These are phyloP conservation scores for Scotopteryx bipunctaria DNA, from an alignment of 2,888 invertebrate species.

Conservation along the genomic window DNA sequence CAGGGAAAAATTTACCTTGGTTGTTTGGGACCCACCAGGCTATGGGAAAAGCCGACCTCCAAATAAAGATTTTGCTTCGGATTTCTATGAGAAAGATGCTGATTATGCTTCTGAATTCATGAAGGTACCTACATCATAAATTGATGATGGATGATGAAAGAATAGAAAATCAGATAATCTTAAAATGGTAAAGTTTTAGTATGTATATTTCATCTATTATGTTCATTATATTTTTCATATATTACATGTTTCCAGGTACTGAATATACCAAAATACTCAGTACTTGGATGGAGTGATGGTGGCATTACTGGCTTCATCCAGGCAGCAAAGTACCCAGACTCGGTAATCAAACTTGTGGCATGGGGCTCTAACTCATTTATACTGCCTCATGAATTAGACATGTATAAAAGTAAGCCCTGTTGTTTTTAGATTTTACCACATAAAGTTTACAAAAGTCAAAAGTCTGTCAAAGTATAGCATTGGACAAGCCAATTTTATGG, in stretches of 20 bases:
- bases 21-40: constrained; percentile 94
- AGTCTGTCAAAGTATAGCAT: too few species aligned
- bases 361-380: constrained; percentile 92
- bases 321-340: constrained; percentile 87
- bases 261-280: constrained; percentile 86
- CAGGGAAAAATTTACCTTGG: constrained; percentile 83
- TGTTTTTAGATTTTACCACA: constrained; percentile 12
- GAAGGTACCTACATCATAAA: constrained; percentile 73
- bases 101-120: constrained; percentile 87
- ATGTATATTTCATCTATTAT: too few species aligned
- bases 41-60: constrained; percentile 94
- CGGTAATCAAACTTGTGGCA: constrained; percentile 88
- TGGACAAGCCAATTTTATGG: too few species aligned
- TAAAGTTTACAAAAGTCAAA: too few species aligned
- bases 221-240: too few species aligned
- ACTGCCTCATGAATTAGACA: constrained; percentile 83
- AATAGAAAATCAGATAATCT: neutral
- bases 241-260: constrained; percentile 71
- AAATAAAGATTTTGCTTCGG: constrained; percentile 85
- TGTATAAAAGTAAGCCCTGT: constrained; percentile 51
- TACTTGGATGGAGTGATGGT: constrained; percentile 96
- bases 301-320: constrained; percentile 90
- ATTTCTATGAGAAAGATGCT: constrained; percentile 91
- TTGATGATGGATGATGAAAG: neutral
- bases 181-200: too few species aligned